Base-by-base conservation (phyloP, 2,797 vertebrate genomes). In the Onychomys leucogaster region DNA sequence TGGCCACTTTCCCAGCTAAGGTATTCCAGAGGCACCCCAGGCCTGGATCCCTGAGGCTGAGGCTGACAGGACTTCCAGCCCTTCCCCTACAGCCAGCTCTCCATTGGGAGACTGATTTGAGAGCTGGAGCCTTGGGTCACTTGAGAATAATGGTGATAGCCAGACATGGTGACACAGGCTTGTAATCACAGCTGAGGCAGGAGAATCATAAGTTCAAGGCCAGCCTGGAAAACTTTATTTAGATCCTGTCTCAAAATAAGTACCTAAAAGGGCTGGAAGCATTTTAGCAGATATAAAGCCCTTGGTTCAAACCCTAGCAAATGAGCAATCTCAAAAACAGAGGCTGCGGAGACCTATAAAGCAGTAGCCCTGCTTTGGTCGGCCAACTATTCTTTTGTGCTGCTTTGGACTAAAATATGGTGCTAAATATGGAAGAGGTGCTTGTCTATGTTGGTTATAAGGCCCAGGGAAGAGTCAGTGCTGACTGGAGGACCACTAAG, bases 21-120 rank as follows among this genome's bases (percentile, higher is more conserved):
- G 2, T 78, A 75, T n/a, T 55, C 43, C 77, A 88, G 61, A 46
- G 69, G 34, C 17, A 41, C 17, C 27, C 29, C 34, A 3, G 13
- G 8, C 27, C 71, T 93, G 0, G 37, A 52, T 49, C 12, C 7
- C 80, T 5, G 52, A 1, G 34, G 13, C 34, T 57, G n/a, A 32
- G 19, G 61, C 49, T 43, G 11, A 27, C 2, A 0, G 23, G 3
- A 11, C 41, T 4, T 1, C 19, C 13, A 21, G 10, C n/a, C 43
- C 9, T 83, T 29, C 77, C 32, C 8, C 12, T 0, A 13, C 2
- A 78, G 83, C 63, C 82, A 61, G 34, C 41, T 34, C n/a, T 57
- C 87, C 80, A 59, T 2, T 1, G 0, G 12, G 65, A 81, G 85
- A 71, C 82, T 75, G 75, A 55, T 17, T 84, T 2, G 10, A 94